Percentiles rank a stretch among this genome's conserved stretches.
Evolutionary conservation across 2,888 invertebrate genomes (phyloP).

Genomic region (Rhagophthalmus giganteus): DNA sequence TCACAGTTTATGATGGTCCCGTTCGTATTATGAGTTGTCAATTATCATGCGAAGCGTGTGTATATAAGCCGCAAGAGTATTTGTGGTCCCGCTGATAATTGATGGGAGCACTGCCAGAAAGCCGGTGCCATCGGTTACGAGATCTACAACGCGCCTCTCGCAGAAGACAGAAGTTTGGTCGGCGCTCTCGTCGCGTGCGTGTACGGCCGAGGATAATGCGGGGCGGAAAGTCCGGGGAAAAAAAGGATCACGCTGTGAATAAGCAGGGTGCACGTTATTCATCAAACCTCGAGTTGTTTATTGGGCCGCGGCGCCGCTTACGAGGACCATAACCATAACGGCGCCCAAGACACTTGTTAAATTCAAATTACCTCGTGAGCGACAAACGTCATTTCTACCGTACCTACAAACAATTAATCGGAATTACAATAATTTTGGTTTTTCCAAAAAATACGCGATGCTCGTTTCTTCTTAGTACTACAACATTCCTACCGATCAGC

Average conservation of each 20-base stretch:
- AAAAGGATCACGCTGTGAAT: constrained; percentile 26
- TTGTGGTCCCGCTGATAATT: constrained; percentile 44
- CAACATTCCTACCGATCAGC: constrained; percentile 49
- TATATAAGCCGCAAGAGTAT: constrained; percentile 30
- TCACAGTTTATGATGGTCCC: constrained; percentile 28
- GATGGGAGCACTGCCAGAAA: constrained; percentile 37
- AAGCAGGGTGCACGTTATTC: constrained; percentile 39
- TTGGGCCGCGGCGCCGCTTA: constrained; percentile 46
- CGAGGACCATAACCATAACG: constrained; percentile 49
- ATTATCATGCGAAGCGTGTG: constrained; percentile 43
- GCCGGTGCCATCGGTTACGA: constrained; percentile 22
- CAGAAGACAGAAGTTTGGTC: constrained; percentile 9
- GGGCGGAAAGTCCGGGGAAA: constrained; percentile 13
- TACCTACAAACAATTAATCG: constrained; percentile 32
- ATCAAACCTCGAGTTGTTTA: constrained; percentile 50
- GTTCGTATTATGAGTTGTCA: constrained; percentile 43
- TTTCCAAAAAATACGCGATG: constrained; percentile 28
- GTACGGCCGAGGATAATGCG: constrained; percentile 17
- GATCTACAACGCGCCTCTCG: constrained; percentile 6
- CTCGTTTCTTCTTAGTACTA: constrained; percentile 42
- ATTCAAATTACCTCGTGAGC: constrained; percentile 48
- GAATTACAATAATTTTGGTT: neutral
- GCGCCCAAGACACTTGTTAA: constrained; percentile 50
- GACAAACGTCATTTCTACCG: constrained; percentile 48
- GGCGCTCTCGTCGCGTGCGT: constrained; percentile 13